Conservation (phyloP, 2,113 vertebrate species). For the Meriones unguiculatus region DNA sequence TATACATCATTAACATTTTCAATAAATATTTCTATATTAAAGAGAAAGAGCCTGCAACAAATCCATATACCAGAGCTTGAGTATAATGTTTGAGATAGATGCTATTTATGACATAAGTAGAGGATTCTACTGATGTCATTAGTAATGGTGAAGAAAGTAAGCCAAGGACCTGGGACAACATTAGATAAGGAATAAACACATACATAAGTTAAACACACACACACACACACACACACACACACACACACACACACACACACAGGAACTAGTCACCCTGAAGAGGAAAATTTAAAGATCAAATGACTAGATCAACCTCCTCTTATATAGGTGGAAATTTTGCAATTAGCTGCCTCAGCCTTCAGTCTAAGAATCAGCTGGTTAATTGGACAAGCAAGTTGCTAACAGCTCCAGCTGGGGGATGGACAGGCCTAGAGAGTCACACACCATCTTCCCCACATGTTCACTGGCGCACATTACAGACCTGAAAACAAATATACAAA, state of each 20-base stretch:
- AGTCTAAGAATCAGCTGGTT: conserved; percentile 77
- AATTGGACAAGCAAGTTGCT: conserved; percentile 78
- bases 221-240: neutral
- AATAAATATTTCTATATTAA: neutral
- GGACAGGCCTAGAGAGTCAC: conserved; percentile 55
- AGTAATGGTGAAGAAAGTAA: conserved; percentile 57
- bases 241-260: neutral
- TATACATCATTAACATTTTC: neutral
- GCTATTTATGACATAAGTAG: conserved; percentile 42
- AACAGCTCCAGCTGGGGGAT: conserved; percentile 60
- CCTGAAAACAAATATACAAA: neutral
- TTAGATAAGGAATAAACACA: neutral
- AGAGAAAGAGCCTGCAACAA: neutral
- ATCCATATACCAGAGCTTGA: conserved; percentile 28
- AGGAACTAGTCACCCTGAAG: conserved; percentile 57
- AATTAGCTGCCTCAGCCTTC: conserved; percentile 76
- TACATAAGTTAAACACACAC: neutral
- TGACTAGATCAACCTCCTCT: conserved; percentile 67
- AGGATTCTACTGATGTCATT: neutral
- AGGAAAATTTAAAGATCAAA: conserved; percentile 66
- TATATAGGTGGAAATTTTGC: conserved; percentile 72
- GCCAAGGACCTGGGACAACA: conserved; percentile 15
- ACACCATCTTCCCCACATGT: conserved; percentile 45
- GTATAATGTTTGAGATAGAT: conserved; percentile 23
- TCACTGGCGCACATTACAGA: neutral